Evolutionary conservation across 2,888 invertebrate genomes (phyloP), one percentile per base, ranked within the genome.

Genomic region (Parelbella ahira): DNA sequence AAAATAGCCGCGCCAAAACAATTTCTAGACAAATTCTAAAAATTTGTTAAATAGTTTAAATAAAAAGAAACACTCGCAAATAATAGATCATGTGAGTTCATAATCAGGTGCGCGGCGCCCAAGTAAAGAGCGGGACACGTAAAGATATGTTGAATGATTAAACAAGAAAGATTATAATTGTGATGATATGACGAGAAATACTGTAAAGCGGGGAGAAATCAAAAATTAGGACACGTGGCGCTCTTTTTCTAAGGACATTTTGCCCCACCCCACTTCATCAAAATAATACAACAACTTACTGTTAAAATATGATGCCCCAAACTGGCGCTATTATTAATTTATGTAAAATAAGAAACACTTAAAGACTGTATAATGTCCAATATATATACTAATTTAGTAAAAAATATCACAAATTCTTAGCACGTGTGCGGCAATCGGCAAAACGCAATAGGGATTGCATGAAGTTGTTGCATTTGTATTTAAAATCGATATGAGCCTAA

Each of bases 351-450:
- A 61, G 58, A 59, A 62, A 63, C 54, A 58, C 67, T 60, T 56
- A 50, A 46, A 62, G 53, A 68, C 54, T 59, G 60, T 59, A 63
- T 50, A 60, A 62, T 62, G 60, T 66, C 68, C 73, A 71, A 60
- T 78, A 82, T 73, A 58, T 69, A 71, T 73, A 77, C 63, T 69
- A 68, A 70, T 69, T 75, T 61, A 64, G 61, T 56, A 75, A 78
- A 74, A 78, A 82, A 83, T 84, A 83, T 81, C 78, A 83, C 81
- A 84, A 84, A 80, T 70, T 69, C 71, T 70, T 75, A 78, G 84
- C 86, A 87, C 87, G 83, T 87, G 87, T 86, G 83, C 86, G 81
- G 81, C 78, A 73, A 78, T 78, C 76, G 77, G 80, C 77, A 83
- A 81, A 80, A 78, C 73, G 81, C 80, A 81, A 67, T 68, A 72